These are phyloP conservation scores for Macrochelys suwanniensis DNA, from an alignment of 2,797 vertebrate species.

Conservation along the genomic window DNA sequence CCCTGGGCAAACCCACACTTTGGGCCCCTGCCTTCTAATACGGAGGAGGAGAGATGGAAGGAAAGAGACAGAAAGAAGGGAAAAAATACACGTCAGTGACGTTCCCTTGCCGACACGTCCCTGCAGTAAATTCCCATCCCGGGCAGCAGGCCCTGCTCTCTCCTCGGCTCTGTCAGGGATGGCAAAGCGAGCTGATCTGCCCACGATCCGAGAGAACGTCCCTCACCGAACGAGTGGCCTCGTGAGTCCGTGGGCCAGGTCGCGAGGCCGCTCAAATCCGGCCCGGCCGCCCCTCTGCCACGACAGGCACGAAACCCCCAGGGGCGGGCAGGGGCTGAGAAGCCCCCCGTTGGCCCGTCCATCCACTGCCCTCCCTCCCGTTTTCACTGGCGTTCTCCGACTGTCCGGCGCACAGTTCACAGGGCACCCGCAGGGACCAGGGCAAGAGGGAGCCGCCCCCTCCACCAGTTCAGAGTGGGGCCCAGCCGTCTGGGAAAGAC, in stretches of 20 bases:
- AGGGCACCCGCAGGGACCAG: not conserved
- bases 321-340: not conserved
- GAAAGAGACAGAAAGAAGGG: not conserved
- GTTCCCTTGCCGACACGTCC: not conserved
- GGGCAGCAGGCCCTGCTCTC: too few relatives aligned
- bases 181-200: too few relatives aligned
- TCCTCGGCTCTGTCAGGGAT: too few relatives aligned
- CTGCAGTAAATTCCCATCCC: not conserved
- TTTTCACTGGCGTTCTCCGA: not conserved
- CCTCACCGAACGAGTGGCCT: too few relatives aligned
- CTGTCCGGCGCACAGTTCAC: not conserved
- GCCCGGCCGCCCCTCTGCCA: not conserved
- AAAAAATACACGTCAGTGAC: not conserved
- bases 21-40: not conserved
- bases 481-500: not conserved
- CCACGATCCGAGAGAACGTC: not conserved
- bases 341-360: not conserved
- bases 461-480: not conserved
- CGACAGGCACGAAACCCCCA: not conserved
- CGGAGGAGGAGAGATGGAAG: not conserved
- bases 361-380: too few relatives aligned
- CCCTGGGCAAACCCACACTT: too few relatives aligned
- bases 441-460: not conserved
- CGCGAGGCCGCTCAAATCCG: too few relatives aligned
- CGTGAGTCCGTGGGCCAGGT: too few relatives aligned